Conservation (phyloP, 2,113 vertebrate species). For the Eurystomus gularis region DNA sequence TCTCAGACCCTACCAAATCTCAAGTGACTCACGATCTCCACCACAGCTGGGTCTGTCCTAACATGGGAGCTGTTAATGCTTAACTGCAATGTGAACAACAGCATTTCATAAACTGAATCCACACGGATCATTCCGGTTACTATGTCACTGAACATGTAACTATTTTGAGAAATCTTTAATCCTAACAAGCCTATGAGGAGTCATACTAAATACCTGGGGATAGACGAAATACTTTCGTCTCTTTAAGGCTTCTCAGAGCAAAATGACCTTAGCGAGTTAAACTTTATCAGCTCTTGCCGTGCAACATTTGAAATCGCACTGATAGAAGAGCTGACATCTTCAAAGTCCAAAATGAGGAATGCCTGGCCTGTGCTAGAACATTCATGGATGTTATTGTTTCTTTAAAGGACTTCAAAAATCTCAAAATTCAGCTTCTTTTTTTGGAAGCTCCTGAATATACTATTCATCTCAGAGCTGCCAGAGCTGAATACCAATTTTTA, state of each 20-base stretch:
- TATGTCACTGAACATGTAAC: background rate
- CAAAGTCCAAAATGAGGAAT: background rate
- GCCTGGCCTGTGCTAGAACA: background rate
- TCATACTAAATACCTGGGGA: background rate
- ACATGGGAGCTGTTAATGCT: background rate
- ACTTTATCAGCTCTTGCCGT: background rate
- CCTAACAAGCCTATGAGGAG: background rate
- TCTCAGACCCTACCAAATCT: background rate
- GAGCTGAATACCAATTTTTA: conserved; percentile 33
- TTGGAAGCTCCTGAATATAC: conserved; percentile 45
- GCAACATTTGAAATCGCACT: background rate
- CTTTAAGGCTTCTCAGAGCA: background rate
- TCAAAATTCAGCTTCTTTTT: background rate
- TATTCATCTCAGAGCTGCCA: conserved; percentile 22
- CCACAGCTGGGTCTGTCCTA: background rate
- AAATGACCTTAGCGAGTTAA: background rate
- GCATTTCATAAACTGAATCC: background rate
- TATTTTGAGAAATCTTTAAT: background rate
- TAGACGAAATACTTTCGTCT: background rate
- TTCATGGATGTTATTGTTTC: background rate
- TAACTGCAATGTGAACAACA: background rate
- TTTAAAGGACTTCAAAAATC: background rate
- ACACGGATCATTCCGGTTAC: background rate
- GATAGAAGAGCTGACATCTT: background rate
- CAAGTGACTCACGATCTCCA: background rate